These are phyloP conservation scores for Drosophila ustulata DNA, from an alignment of 2,888 invertebrate species.

Conservation along the genomic window DNA sequence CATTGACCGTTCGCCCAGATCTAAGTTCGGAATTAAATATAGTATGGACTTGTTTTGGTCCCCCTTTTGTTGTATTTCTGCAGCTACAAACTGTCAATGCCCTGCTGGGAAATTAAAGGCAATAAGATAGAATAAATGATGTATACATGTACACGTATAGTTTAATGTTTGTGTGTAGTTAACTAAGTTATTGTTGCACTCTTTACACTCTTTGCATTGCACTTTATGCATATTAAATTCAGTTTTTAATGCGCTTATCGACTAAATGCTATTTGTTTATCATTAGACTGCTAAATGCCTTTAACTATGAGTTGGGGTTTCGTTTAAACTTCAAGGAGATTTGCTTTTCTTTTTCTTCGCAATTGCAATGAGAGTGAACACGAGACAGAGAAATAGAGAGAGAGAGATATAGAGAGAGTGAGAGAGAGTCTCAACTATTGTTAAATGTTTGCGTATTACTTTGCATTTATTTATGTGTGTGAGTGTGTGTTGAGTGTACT, in stretches of 20 bases:
- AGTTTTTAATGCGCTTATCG: slow-evolving; percentile 61
- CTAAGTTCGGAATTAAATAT: slow-evolving; percentile 22
- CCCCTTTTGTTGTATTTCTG: slow-evolving; percentile 24
- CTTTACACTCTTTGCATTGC: slow-evolving; percentile 25
- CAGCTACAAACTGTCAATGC: slow-evolving; percentile 19
- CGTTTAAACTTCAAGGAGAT: slow-evolving; percentile 21
- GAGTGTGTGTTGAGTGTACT: slow-evolving; percentile 1
- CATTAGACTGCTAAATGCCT: slow-evolving; percentile 61
- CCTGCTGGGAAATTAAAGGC: slow-evolving; percentile 1
- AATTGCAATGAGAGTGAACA: slow-evolving; percentile 16
- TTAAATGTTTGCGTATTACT: slow-evolving; percentile 13
- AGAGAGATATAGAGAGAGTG: slow-evolving; percentile 5
- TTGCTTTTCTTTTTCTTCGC: slow-evolving; percentile 2
- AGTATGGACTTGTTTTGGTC: slow-evolving; percentile 55
- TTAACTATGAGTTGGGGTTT: slow-evolving; percentile 64
- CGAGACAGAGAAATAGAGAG: slow-evolving; percentile 12
- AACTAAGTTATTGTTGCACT: slow-evolving; percentile 58
- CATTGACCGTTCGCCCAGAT: slow-evolving; percentile 13
- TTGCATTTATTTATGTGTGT: slow-evolving; percentile 14
- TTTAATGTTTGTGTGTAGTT: slow-evolving; percentile 25
- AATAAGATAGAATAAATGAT: slow-evolving; percentile 8
- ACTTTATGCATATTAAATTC: slow-evolving; percentile 61
- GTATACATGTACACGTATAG: slow-evolving; percentile 2
- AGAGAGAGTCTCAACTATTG: slow-evolving; percentile 10
- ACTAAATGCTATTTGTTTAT: slow-evolving; percentile 52